phyloP scores from a whole-genome alignment of 2,888 invertebrate genomes.

The Tipula helvola region DNA sequence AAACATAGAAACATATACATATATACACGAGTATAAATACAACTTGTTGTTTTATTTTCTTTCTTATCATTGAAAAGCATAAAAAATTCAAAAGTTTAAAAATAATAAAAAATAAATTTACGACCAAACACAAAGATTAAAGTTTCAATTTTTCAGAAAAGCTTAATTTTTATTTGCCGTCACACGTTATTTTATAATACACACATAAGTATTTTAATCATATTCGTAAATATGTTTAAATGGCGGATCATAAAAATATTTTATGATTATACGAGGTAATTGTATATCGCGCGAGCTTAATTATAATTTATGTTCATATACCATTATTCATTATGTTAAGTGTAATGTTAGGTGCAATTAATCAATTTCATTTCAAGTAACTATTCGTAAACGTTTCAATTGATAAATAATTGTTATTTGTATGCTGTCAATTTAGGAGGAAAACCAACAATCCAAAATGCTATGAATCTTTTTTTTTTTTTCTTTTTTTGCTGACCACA shows the following conservation, averaged over 20 bases:
- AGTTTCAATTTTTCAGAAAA: background rate
- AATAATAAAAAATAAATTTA: background rate
- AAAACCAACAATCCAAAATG: no score
- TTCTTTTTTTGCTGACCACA: no score
- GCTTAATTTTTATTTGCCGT: background rate
- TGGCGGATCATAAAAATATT: background rate
- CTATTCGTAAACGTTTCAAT: no score
- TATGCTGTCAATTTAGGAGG: no score
- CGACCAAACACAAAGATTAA: background rate
- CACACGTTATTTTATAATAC: background rate
- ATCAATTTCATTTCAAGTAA: no score
- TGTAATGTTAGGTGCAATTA: no score
- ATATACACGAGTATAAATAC: background rate
- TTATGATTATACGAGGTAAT: background rate
- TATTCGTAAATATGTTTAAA: background rate
- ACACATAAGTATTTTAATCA: background rate
- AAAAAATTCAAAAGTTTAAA: background rate
- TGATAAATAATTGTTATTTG: no score
- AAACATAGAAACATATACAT: background rate
- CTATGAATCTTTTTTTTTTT: no score
- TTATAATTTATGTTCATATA: background rate
- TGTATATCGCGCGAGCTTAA: background rate
- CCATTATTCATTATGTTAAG: background rate
- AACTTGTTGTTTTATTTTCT: background rate
- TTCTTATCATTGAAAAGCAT: background rate